Conservation (phyloP, 2,888 invertebrate genomes). For the Brachyopa scutellaris region DNA sequence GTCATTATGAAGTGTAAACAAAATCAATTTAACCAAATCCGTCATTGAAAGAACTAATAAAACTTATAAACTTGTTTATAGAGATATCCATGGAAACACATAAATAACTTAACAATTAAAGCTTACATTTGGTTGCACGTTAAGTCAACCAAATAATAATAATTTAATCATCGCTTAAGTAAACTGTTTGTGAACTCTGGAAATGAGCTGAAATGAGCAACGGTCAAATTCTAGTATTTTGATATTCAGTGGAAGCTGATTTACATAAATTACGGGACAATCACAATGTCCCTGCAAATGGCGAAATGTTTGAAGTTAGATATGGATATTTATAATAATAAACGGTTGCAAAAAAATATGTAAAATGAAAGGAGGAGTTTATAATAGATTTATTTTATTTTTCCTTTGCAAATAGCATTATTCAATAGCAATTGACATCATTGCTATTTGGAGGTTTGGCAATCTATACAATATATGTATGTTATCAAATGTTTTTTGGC, state of each 20-base stretch:
- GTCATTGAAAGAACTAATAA: neutral
- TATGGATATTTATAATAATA: too few species aligned
- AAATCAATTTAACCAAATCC: neutral
- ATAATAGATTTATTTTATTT: too few species aligned
- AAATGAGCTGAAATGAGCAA: neutral
- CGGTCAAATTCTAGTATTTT: neutral
- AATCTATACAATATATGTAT: too few species aligned
- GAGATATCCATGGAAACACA: neutral
- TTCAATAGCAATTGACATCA: slow-evolving; percentile 1
- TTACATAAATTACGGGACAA: slow-evolving; percentile 30
- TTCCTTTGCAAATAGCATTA: too few species aligned
- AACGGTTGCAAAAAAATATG: slow-evolving; percentile 1
- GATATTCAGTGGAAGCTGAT: slow-evolving; percentile 15
- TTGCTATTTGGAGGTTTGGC: neutral
- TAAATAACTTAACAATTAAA: neutral
- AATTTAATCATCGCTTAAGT: neutral
- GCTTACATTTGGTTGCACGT: slow-evolving; percentile 4
- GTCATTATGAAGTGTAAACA: neutral
- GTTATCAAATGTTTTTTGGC: too few species aligned
- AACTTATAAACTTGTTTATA: neutral
- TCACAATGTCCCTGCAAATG: slow-evolving; percentile 4
- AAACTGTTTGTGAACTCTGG: slow-evolving; percentile 14
- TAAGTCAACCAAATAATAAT: neutral
- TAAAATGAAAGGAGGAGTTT: neutral
- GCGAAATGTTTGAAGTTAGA: too few species aligned